Base-by-base conservation (phyloP, 2,888 invertebrate genomes). In the Desoria tigrina region DNA sequence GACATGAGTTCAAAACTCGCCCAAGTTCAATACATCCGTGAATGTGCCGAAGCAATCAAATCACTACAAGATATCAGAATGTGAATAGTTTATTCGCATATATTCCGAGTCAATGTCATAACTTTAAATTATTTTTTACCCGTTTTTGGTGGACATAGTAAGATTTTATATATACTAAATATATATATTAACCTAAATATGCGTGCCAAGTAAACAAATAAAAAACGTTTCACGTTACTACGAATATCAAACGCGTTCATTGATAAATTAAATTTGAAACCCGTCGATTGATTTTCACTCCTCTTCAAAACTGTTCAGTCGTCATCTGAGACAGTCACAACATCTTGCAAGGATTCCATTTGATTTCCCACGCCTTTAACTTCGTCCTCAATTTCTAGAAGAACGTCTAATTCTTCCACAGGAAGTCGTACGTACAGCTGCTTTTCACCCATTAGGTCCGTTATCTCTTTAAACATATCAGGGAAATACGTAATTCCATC, bases 401-500 rank as follows among this genome's bases (percentile, higher is more conserved):
- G 65, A 11, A 76, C 71, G 14, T 74, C 68, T 1, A 76, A 61
- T 65, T 76, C 76, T 60, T 74, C 72, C 1, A 66, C 11, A 1
- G 76, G 76, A 2, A 76, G 56, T 23, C 75, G 56, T 4, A 73
- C 61, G 0, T 68, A 60, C 16, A 69, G 23, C 26, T 69, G 66
- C 28, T 68, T 73, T 51, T 73, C 68, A 14, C 63, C 53, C 62
- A 74, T 61, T n/a, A 76, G 61, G 54, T 74, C 72, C 42, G 55
- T 62, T 1, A 73, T 64, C 67, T 74, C 74, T 51, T 73, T 66
- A 21, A 71, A 53, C 53, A 72, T 55, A 11, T 74, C 74, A 16
- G 76, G 76, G 42, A 76, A 74, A 49, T 74, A 74, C 0, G 70
- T 63, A 1, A 76, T 49, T 7, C 71, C 73, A 55, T 76, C 76